These are phyloP conservation scores for Amphiprion ocellaris DNA, from an alignment of 2,113 vertebrate genomes.

Conservation along the genomic window DNA sequence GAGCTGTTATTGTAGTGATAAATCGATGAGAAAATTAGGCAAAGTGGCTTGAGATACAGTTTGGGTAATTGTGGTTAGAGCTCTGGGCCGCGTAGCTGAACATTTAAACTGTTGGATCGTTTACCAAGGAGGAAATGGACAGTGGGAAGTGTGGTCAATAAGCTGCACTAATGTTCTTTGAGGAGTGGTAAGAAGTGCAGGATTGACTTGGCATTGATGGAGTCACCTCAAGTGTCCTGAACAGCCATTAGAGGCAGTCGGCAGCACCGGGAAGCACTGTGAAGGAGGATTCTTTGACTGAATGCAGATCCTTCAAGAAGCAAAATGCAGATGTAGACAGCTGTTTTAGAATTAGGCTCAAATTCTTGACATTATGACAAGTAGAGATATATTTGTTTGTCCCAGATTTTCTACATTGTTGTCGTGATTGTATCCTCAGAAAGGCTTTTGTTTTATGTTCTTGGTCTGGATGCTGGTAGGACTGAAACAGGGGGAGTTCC, in stretches of 20 bases:
- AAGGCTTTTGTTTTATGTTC: neutral
- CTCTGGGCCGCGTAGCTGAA: neutral
- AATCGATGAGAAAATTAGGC: slow-evolving; percentile 23
- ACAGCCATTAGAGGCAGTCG: slow-evolving; percentile 21
- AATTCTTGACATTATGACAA: neutral
- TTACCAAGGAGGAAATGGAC: slow-evolving; percentile 46
- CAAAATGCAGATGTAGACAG: slow-evolving; percentile 3
- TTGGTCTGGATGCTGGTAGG: slow-evolving; percentile 46
- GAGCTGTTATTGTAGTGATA: neutral
- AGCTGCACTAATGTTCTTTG: slow-evolving; percentile 52
- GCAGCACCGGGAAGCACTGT: neutral
- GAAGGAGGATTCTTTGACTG: slow-evolving; percentile 30
- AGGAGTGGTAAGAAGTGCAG: slow-evolving; percentile 21
- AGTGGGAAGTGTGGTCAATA: slow-evolving; percentile 48
- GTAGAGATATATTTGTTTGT: neutral
- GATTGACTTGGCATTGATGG: slow-evolving; percentile 21
- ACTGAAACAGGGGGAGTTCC: slow-evolving; percentile 63
- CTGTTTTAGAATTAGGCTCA: neutral
- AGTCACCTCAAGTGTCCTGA: slow-evolving; percentile 24
- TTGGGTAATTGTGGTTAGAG: neutral
- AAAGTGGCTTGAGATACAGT: slow-evolving; percentile 15
- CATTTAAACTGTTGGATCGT: slow-evolving; percentile 13
- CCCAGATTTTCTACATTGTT: neutral
- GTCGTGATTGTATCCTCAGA: neutral
- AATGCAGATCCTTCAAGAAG: slow-evolving; percentile 18